A percentile compares a stretch with the other conserved stretches of the same genome.
phyloP scores from a whole-genome alignment of 2,888 invertebrate species.

The Eristalinus sepulchralis region DNA sequence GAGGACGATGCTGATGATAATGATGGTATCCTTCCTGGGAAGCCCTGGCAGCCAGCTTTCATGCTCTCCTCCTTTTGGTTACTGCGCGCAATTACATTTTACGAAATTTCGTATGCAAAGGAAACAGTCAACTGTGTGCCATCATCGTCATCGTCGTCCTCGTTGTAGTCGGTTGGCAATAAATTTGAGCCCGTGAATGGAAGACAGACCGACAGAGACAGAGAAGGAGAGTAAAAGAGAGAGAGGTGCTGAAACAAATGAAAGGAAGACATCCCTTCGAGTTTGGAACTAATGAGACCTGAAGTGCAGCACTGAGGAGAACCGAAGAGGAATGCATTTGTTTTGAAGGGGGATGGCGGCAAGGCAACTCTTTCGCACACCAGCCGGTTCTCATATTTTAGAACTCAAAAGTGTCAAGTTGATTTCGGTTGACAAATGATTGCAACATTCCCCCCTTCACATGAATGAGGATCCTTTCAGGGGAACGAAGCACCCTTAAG shows the following conservation, averaged over 20 bases:
- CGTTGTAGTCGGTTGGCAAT: conserved; percentile 13
- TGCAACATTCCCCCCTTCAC: background rate
- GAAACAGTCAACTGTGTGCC: conserved; percentile 37
- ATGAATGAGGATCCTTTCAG: background rate
- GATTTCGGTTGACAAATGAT: background rate
- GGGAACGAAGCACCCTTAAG: background rate
- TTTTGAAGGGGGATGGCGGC: background rate
- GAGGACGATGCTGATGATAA: background rate
- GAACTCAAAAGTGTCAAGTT: background rate
- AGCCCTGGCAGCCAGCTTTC: conserved; percentile 25
- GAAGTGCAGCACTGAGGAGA: background rate
- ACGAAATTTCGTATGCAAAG: conserved; percentile 50
- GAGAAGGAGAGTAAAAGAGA: background rate
- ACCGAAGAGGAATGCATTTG: background rate
- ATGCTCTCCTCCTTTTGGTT: background rate
- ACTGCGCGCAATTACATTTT: conserved; percentile 46
- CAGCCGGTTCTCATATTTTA: background rate
- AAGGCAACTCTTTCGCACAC: background rate
- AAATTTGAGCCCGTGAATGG: conserved; percentile 9
- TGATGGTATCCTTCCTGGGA: conserved; percentile 29
- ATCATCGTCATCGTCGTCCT: background rate
- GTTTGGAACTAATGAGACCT: background rate
- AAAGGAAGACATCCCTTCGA: background rate
- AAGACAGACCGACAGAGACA: background rate
- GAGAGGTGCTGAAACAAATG: background rate